phyloP scores from a whole-genome alignment of 2,888 invertebrate genomes.

The Troilus luridus region DNA sequence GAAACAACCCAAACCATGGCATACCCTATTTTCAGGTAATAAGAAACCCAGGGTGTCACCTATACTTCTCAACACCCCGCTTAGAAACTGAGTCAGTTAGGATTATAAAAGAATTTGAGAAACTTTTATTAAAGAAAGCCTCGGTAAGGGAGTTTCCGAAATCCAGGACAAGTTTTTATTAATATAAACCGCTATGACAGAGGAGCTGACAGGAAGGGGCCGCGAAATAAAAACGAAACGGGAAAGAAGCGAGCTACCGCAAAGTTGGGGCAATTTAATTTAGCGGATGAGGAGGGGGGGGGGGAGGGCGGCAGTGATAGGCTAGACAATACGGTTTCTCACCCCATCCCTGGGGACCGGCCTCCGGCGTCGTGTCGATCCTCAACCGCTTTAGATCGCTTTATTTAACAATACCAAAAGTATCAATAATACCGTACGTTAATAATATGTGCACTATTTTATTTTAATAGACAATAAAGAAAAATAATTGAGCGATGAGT shows the following conservation, averaged over 20 bases:
- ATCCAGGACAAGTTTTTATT: slow-evolving; percentile 24
- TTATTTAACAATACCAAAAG: not conserved
- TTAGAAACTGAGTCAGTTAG: not conserved
- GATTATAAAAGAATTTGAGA: not conserved
- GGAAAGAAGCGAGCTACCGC: not conserved
- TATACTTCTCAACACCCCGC: not conserved
- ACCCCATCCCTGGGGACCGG: not conserved
- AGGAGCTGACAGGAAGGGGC: slow-evolving; percentile 29
- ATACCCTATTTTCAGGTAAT: too few species aligned
- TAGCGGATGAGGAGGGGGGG: not conserved
- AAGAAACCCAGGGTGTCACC: not conserved
- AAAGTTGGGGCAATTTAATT: slow-evolving; percentile 48
- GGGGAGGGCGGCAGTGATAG: slow-evolving; percentile 7
- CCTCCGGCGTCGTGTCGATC: not conserved
- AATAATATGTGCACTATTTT: too few species aligned
- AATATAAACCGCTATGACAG: slow-evolving; percentile 27
- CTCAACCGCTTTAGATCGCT: not conserved
- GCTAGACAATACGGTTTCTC: slow-evolving; percentile 14
- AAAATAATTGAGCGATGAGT: too few species aligned
- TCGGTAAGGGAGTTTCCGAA: not conserved
- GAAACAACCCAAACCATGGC: too few species aligned
- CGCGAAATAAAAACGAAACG: slow-evolving; percentile 31
- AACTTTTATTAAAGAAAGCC: slow-evolving; percentile 17
- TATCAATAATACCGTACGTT: too few species aligned
- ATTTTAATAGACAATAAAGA: too few species aligned